Percentiles rank a stretch among this genome's conserved stretches.
These are phyloP conservation scores for Sitodiplosis mosellana DNA, from an alignment of 1,140 invertebrate species.

Conservation along the genomic window DNA sequence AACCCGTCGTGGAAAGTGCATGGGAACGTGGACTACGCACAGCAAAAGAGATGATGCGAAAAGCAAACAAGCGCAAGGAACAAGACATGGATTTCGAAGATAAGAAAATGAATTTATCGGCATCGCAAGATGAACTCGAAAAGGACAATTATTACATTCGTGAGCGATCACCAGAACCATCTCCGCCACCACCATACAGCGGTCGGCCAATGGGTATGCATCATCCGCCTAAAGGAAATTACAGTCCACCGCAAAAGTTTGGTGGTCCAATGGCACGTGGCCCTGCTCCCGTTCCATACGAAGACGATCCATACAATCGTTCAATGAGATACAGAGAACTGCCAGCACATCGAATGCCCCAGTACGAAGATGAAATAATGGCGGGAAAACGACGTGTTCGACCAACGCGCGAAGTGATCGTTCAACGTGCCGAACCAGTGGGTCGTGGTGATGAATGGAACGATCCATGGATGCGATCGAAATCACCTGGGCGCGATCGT, in stretches of 20 bases:
- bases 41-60: slow-evolving; percentile 84
- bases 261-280: slow-evolving; percentile 7
- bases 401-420: slow-evolving; percentile 57
- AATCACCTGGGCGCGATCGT: slow-evolving; percentile 37
- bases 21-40: slow-evolving; percentile 78
- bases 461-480: slow-evolving; percentile 78
- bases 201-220: slow-evolving; percentile 3
- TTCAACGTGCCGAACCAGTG: slow-evolving; percentile 43
- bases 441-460: slow-evolving; percentile 70
- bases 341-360: slow-evolving; percentile 23
- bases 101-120: slow-evolving; percentile 73
- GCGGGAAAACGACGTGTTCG: slow-evolving; percentile 32
- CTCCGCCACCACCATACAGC: neutral
- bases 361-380: slow-evolving; percentile 20
- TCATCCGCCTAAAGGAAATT: slow-evolving; percentile 6
- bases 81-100: slow-evolving; percentile 93
- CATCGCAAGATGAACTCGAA: slow-evolving; percentile 66
- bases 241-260: slow-evolving; percentile 15
- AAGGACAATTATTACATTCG: slow-evolving; percentile 70
- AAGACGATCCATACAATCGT: slow-evolving; percentile 20
- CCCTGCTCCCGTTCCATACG: slow-evolving; percentile 12
- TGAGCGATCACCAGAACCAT: slow-evolving; percentile 14
- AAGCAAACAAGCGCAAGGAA: slow-evolving; percentile 82
- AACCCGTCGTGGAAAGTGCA: slow-evolving; percentile 56
- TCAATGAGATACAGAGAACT: slow-evolving; percentile 20